phyloP scores from a whole-genome alignment of 2,888 invertebrate species.

The Hirtodrosophila trivittata region DNA sequence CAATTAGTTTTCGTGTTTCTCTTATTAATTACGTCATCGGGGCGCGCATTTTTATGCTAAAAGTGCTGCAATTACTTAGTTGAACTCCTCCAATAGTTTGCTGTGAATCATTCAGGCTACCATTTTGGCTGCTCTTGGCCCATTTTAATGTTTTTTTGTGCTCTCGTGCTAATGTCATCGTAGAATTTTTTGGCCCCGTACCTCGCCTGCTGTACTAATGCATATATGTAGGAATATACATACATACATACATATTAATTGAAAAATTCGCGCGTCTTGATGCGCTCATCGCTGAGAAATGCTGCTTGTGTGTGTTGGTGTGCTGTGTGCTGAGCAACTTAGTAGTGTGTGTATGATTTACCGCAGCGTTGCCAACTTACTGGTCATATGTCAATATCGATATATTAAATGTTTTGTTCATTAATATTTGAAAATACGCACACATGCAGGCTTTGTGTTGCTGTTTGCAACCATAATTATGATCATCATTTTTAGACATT shows the following conservation, averaged over 20 bases:
- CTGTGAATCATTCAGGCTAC: slow-evolving; percentile 66
- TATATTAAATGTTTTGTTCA: slow-evolving; percentile 52
- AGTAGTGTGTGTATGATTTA: slow-evolving; percentile 22
- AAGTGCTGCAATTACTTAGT: slow-evolving; percentile 46
- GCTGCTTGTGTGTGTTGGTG: slow-evolving; percentile 39
- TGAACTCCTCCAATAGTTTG: slow-evolving; percentile 48
- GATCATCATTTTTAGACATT: too few relatives aligned
- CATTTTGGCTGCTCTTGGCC: slow-evolving; percentile 68
- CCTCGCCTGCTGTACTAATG: slow-evolving; percentile 23
- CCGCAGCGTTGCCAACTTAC: slow-evolving; percentile 74
- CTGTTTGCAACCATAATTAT: slow-evolving; percentile 12
- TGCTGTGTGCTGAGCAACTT: slow-evolving; percentile 3
- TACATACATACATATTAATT: slow-evolving; percentile 60
- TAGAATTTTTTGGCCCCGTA: slow-evolving; percentile 26
- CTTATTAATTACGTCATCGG: slow-evolving; percentile 74
- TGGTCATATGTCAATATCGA: slow-evolving; percentile 75
- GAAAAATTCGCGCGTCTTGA: slow-evolving; percentile 80
- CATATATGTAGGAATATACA: slow-evolving; percentile 24
- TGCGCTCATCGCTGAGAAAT: slow-evolving; percentile 81
- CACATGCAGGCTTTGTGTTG: slow-evolving; percentile 12
- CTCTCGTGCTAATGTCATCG: slow-evolving; percentile 53
- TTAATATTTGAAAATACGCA: slow-evolving; percentile 35
- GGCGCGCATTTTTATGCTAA: slow-evolving; percentile 61
- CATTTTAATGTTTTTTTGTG: slow-evolving; percentile 43
- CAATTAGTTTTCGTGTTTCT: slow-evolving; percentile 59